phyloP scores from a whole-genome alignment of 2,113 vertebrate genomes.

The Heptranchias perlo region DNA sequence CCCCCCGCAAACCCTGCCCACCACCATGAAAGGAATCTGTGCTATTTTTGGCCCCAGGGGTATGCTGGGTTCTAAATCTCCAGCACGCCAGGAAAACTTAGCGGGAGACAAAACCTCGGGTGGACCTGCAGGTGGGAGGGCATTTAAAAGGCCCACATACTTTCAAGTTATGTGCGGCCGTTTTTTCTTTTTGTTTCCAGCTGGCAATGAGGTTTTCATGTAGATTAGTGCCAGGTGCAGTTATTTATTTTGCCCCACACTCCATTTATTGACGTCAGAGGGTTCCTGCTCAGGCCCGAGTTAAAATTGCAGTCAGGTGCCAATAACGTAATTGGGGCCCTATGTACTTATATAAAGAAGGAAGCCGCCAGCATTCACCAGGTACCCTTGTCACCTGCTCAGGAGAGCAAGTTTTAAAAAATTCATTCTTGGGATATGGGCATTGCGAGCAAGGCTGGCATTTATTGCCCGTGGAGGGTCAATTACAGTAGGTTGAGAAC shows the following conservation, averaged over 20 bases:
- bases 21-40: neutral
- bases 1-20: no score
- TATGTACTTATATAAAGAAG: neutral
- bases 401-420: neutral
- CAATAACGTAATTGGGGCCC: neutral
- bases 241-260: neutral
- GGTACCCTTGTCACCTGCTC: neutral
- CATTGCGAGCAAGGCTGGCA: no score
- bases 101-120: neutral
- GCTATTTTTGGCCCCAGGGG: neutral
- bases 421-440: neutral
- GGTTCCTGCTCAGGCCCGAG: neutral
- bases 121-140: neutral
- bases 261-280: neutral
- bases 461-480: no score
- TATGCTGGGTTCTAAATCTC: neutral
- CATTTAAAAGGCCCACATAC: neutral
- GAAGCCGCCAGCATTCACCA: neutral
- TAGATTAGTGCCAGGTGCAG: neutral
- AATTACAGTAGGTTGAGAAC: no score
- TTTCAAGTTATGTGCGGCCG: neutral
- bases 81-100: neutral
- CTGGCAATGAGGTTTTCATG: neutral
- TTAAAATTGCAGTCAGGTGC: neutral
- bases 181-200: neutral